Percentiles rank a stretch among this genome's conserved stretches.
Conservation (phyloP, 2,797 vertebrate genomes). For the Esox masquinongy region DNA sequence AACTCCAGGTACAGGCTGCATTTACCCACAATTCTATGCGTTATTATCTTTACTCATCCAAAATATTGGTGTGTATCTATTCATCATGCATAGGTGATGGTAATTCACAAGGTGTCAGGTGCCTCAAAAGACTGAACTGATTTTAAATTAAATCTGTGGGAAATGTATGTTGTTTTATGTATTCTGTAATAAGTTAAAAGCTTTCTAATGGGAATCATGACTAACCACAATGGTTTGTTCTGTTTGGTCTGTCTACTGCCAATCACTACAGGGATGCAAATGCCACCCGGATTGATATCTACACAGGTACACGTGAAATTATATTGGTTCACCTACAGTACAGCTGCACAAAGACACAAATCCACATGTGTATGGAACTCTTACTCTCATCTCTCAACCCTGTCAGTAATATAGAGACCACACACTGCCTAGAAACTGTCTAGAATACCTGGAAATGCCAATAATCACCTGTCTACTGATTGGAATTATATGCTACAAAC, state of each 20-base stretch:
- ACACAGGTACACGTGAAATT: conserved; percentile 81
- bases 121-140: not conserved
- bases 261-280: conserved; percentile 87
- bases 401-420: not conserved
- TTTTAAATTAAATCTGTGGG: not conserved
- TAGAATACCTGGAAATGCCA: not conserved
- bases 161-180: not conserved
- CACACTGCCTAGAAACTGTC: not conserved
- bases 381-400: not conserved
- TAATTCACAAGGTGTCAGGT: not conserved
- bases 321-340: not conserved
- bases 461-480: not conserved
- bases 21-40: not conserved
- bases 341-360: not conserved
- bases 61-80: not conserved
- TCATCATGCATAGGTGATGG: not conserved
- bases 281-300: conserved; percentile 96
- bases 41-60: not conserved
- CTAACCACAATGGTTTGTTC: not conserved
- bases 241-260: conserved; percentile 14
- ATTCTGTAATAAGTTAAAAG: not conserved
- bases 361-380: not conserved
- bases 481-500: not conserved
- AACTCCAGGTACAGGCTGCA: conserved; percentile 87
- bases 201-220: not conserved